A percentile compares a stretch with the other conserved stretches of the same genome.
These are phyloP conservation scores for Gari tellinella DNA, from an alignment of 2,888 invertebrate species.

Conservation along the genomic window DNA sequence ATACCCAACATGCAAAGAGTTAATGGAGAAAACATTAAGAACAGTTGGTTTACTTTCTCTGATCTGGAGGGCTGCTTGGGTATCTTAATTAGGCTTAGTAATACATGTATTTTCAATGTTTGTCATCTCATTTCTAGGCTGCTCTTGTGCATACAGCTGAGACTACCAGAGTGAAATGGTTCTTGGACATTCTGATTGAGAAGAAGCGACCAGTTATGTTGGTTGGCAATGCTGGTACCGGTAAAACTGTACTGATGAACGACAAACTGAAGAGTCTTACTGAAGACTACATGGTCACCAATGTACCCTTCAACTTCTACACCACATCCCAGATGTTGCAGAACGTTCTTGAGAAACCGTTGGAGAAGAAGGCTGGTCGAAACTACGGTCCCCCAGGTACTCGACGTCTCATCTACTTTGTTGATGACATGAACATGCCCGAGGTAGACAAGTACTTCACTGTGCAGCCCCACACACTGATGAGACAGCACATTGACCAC, in stretches of 20 bases:
- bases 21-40: too few species aligned
- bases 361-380: constrained; percentile 98
- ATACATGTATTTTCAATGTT: background rate
- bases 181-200: constrained; percentile 94
- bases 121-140: constrained; percentile 87
- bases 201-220: constrained; percentile 96
- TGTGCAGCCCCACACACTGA: constrained; percentile 97
- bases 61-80: too few species aligned
- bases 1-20: too few species aligned
- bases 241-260: constrained; percentile 96
- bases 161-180: constrained; percentile 94
- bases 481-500: constrained; percentile 97
- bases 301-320: constrained; percentile 98
- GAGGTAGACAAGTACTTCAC: constrained; percentile 97
- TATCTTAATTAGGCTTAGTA: too few species aligned
- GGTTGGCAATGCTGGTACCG: constrained; percentile 96
- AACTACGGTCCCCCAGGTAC: constrained; percentile 98
- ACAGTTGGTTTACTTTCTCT: too few species aligned
- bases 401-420: constrained; percentile 96
- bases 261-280: constrained; percentile 93
- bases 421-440: constrained; percentile 99
- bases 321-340: constrained; percentile 90
- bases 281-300: constrained; percentile 92
- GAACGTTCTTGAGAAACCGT: constrained; percentile 94
- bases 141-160: constrained; percentile 96